phyloP scores from a whole-genome alignment of 2,113 vertebrate genomes.

The Turnix velox region DNA sequence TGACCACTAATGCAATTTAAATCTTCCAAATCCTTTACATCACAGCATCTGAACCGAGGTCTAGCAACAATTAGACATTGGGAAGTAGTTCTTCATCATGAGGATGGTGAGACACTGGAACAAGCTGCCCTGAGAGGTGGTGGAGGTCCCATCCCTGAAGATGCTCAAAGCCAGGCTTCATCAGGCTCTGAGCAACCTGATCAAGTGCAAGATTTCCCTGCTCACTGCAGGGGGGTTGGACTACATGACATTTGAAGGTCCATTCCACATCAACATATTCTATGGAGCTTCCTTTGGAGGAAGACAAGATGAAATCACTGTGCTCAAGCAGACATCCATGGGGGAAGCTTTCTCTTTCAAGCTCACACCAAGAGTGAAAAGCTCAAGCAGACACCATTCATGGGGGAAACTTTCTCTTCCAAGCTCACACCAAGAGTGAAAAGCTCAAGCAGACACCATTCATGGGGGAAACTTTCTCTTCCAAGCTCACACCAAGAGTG shows the following conservation, averaged over 20 bases:
- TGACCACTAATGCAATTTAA: not conserved
- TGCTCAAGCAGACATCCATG: rapidly evolving
- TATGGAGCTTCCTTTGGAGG: not conserved
- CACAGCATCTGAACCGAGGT: not conserved
- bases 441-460: rapidly evolving
- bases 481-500: not conserved
- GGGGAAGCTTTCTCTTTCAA: not conserved
- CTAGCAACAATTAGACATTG: not conserved
- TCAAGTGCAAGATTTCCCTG: no score
- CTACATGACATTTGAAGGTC: no score
- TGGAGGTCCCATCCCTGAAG: no score
- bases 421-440: not conserved
- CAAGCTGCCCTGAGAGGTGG: no score
- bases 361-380: not conserved
- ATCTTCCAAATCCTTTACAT: not conserved
- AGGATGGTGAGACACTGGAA: no score
- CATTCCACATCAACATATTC: no score
- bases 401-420: not conserved
- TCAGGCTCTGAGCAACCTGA: no score
- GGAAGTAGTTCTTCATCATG: no score
- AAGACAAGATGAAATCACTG: not conserved
- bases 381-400: not conserved
- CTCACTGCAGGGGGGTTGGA: no score
- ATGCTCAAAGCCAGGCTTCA: no score
- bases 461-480: not conserved